These are phyloP conservation scores for Cyclina sinensis DNA, from an alignment of 1,140 invertebrate genomes.

Conservation along the genomic window DNA sequence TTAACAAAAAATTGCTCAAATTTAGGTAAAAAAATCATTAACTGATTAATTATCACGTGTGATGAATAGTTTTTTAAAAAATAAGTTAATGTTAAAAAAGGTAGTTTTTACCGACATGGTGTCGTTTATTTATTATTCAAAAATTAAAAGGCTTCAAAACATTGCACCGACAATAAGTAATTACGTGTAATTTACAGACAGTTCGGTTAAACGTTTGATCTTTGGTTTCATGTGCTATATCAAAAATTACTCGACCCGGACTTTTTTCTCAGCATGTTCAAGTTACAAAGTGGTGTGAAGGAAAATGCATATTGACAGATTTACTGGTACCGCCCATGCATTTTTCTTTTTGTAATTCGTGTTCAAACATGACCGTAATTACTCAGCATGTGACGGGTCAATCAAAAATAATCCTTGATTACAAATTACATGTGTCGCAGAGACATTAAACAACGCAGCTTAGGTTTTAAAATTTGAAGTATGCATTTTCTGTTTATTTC, in stretches of 20 bases:
- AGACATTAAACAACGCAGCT: no score
- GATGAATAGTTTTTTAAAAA: no score
- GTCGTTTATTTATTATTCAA: no score
- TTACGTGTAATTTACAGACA: neutral
- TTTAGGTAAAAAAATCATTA: no score
- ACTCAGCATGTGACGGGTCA: neutral
- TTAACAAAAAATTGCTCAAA: no score
- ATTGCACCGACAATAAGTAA: slow-evolving; percentile 14
- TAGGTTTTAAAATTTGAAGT: no score
- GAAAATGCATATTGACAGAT: slow-evolving; percentile 39
- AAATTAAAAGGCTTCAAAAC: no score
- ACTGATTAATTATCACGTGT: no score
- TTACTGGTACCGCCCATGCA: slow-evolving; percentile 20
- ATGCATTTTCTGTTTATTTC: no score
- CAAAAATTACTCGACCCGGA: neutral
- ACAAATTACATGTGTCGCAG: no score
- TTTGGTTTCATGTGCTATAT: neutral
- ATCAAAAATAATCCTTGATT: neutral
- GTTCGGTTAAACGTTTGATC: slow-evolving; percentile 11
- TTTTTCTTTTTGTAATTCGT: neutral
- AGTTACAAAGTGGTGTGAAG: neutral
- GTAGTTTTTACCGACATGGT: no score
- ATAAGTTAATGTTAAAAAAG: no score
- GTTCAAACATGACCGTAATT: slow-evolving; percentile 1
- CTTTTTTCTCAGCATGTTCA: slow-evolving; percentile 14